Percentiles rank a stretch among this genome's conserved stretches.
Evolutionary conservation across 1,140 invertebrate species (phyloP).

Genomic region (Drosophila grimshawi): DNA sequence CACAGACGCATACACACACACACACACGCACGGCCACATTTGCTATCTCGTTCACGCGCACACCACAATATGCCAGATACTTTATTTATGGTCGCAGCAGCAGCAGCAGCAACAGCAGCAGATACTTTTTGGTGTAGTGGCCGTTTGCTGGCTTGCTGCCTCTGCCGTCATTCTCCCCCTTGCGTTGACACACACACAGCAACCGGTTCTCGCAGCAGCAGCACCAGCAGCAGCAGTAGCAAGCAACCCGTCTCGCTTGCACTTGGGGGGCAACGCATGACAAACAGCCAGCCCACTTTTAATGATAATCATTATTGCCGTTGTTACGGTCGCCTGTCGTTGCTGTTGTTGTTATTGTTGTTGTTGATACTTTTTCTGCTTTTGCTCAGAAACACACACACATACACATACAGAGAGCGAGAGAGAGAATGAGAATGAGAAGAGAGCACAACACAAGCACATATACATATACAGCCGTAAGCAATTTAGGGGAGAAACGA

Average conservation of each 20-base stretch:
- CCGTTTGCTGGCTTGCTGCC: slow-evolving; percentile 13
- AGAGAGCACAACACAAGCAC: slow-evolving; percentile 24
- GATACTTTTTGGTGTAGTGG: slow-evolving; percentile 55
- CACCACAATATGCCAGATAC: slow-evolving; percentile 66
- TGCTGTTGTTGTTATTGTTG: slow-evolving; percentile 46
- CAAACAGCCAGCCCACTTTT: slow-evolving; percentile 79
- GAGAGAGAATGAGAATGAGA: slow-evolving; percentile 5
- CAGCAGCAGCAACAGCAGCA: slow-evolving; percentile 54
- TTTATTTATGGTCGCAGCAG: slow-evolving; percentile 80
- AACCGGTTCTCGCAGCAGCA: slow-evolving; percentile 63
- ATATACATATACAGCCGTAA: background rate
- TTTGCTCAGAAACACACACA: slow-evolving; percentile 37
- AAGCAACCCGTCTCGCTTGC: slow-evolving; percentile 39
- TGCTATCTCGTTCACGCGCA: slow-evolving; percentile 59
- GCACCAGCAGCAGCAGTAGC: slow-evolving; percentile 11
- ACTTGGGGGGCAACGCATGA: slow-evolving; percentile 41
- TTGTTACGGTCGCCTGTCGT: slow-evolving; percentile 71
- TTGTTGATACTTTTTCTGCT: slow-evolving; percentile 68
- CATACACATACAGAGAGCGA: slow-evolving; percentile 3
- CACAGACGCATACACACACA: slow-evolving; percentile 14
- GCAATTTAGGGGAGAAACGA: slow-evolving; percentile 62
- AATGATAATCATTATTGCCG: slow-evolving; percentile 84
- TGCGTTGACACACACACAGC: slow-evolving; percentile 30
- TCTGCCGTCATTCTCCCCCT: slow-evolving; percentile 1
- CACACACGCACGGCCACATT: background rate